These are phyloP conservation scores for Drosophila quadrilineata DNA, from an alignment of 1,140 invertebrate genomes.

Conservation along the genomic window DNA sequence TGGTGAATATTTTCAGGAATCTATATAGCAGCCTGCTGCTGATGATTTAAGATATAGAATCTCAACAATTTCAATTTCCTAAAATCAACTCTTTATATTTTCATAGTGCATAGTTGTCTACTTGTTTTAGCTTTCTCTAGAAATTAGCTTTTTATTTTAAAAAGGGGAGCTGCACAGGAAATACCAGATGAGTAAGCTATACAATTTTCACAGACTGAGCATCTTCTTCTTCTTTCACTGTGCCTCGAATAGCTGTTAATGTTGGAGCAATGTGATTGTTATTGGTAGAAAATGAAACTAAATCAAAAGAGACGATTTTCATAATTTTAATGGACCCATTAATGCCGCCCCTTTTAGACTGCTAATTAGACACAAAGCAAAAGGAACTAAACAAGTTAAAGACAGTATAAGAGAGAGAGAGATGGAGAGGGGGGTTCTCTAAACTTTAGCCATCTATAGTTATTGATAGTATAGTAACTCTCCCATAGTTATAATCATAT, in stretches of 20 bases:
- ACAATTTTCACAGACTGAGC: too few relatives aligned
- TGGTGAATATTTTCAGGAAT: too few relatives aligned
- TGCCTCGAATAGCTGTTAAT: too few relatives aligned
- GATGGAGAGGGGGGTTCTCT: background rate
- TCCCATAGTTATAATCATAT: slow-evolving; percentile 22
- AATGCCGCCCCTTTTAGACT: slow-evolving; percentile 58
- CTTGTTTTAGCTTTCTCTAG: too few relatives aligned
- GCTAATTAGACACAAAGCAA: slow-evolving; percentile 60
- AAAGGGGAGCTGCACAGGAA: too few relatives aligned
- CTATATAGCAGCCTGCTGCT: too few relatives aligned
- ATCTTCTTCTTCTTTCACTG: too few relatives aligned
- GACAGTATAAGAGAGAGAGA: slow-evolving; percentile 3
- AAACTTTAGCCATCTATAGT: slow-evolving; percentile 1
- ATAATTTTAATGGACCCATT: slow-evolving; percentile 77
- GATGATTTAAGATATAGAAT: too few relatives aligned
- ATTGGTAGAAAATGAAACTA: background rate
- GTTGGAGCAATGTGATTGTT: slow-evolving; percentile 39
- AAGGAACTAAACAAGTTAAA: background rate
- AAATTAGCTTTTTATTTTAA: too few relatives aligned
- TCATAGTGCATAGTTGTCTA: too few relatives aligned
- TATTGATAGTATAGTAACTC: background rate
- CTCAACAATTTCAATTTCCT: too few relatives aligned
- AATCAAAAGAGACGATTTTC: slow-evolving; percentile 57
- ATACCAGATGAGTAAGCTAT: slow-evolving; percentile 24
- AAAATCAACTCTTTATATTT: too few relatives aligned